Evolutionary conservation across 2,888 invertebrate species (phyloP).

Genomic region (Caenorhabditis angaria): DNA sequence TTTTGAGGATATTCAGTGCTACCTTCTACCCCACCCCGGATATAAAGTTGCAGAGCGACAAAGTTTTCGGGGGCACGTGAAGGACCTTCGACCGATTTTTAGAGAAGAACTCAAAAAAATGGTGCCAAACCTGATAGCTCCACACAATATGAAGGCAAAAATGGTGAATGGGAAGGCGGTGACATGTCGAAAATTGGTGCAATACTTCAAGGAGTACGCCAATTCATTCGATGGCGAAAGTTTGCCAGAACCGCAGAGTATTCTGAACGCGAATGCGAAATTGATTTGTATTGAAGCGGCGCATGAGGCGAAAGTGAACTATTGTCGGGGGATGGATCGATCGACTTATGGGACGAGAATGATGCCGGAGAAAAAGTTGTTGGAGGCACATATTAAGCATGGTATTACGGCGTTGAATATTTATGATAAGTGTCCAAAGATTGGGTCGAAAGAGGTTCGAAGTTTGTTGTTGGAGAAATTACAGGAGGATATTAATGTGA

Average conservation of each 20-base stretch:
- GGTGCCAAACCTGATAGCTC: conserved; percentile 61
- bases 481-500: conserved; percentile 70
- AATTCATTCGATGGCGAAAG: conserved; percentile 61
- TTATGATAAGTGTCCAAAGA: conserved; percentile 68
- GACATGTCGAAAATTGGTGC: conserved; percentile 68
- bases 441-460: conserved; percentile 65
- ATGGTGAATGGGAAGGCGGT: conserved; percentile 67
- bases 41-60: conserved; percentile 68
- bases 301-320: conserved; percentile 65
- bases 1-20: conserved; percentile 64
- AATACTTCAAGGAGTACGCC: conserved; percentile 68
- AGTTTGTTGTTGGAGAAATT: conserved; percentile 59
- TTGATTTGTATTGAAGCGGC: conserved; percentile 64
- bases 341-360: conserved; percentile 62
- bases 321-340: conserved; percentile 68
- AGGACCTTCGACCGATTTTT: conserved; percentile 67
- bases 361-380: conserved; percentile 68
- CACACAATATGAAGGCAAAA: conserved; percentile 60
- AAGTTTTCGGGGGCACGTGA: conserved; percentile 67
- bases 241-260: conserved; percentile 61
- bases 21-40: conserved; percentile 68
- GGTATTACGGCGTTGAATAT: conserved; percentile 66
- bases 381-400: conserved; percentile 62
- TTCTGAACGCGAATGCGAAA: conserved; percentile 68
- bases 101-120: conserved; percentile 67